phyloP scores from a whole-genome alignment of 2,888 invertebrate species.

The Eupithecia centaureata region DNA sequence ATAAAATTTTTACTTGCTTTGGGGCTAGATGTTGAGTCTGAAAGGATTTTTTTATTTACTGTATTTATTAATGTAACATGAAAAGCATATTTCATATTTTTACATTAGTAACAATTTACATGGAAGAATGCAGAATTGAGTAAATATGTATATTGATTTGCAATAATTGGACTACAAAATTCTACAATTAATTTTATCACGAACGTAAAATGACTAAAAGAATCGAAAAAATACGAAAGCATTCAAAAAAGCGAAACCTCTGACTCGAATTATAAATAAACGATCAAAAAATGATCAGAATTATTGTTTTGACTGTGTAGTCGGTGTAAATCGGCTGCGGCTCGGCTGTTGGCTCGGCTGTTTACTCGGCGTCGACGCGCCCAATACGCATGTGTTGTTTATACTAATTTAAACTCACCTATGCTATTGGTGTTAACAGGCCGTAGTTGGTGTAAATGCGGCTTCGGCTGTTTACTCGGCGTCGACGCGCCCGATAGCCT shows the following conservation, averaged over 20 bases:
- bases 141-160: not conserved
- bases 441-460: constrained; percentile 40
- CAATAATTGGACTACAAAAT: not conserved
- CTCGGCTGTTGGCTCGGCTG: constrained; percentile 61
- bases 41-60: not conserved
- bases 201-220: not conserved
- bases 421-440: constrained; percentile 53
- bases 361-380: constrained; percentile 71
- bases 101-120: not conserved
- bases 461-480: constrained; percentile 68
- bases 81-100: not conserved
- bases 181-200: not conserved
- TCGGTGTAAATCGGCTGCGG: constrained; percentile 49
- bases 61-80: not conserved
- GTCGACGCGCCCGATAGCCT: constrained; percentile 70
- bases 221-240: not conserved
- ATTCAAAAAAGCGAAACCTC: not conserved
- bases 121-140: not conserved
- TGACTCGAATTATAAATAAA: not conserved
- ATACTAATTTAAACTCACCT: constrained; percentile 45
- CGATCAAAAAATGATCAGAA: no score
- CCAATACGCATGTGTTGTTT: not conserved
- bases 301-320: constrained; percentile 53
- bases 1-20: not conserved
- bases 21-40: not conserved